These are phyloP conservation scores for Dendrophyllia cribrosa DNA, from an alignment of 64 coral and sea anemone genomes.

Conservation along the genomic window DNA sequence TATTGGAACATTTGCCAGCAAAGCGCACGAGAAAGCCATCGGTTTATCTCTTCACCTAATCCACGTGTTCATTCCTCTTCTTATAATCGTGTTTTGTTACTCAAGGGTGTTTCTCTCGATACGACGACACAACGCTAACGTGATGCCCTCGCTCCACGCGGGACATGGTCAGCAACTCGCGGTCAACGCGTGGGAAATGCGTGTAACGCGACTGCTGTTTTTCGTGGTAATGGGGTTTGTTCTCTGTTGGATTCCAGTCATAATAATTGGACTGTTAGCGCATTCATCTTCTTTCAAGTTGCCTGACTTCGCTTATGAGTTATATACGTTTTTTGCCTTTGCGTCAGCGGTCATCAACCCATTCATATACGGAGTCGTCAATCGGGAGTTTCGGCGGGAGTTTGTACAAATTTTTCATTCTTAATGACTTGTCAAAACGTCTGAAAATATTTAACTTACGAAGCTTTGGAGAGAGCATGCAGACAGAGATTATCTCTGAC, in stretches of 20 bases:
- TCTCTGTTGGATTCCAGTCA: conserved; percentile 20
- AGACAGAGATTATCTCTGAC: too few species aligned
- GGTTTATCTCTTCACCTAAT: background rate
- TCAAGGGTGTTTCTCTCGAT: background rate
- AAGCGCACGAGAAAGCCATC: background rate
- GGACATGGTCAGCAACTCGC: background rate
- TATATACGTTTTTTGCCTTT: conserved; percentile 20
- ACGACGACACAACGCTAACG: background rate
- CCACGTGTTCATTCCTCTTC: background rate
- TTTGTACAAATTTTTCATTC: background rate
- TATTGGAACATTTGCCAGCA: background rate
- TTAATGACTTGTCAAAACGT: background rate
- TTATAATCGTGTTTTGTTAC: background rate
- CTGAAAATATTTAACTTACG: too few species aligned
- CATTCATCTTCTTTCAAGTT: background rate
- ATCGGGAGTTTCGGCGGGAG: conserved; percentile 20
- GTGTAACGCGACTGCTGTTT: conserved; percentile 20
- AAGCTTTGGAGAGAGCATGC: too few species aligned
- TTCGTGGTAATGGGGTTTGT: conserved; percentile 11
- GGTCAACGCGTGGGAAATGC: conserved; percentile 11
- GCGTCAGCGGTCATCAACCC: conserved; percentile 12
- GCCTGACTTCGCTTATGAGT: background rate
- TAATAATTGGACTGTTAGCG: conserved; percentile 20
- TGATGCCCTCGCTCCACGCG: background rate
- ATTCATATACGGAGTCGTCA: conserved; percentile 29